These are phyloP conservation scores for Heliconius charithonia DNA, from an alignment of 2,888 invertebrate species.

Conservation along the genomic window DNA sequence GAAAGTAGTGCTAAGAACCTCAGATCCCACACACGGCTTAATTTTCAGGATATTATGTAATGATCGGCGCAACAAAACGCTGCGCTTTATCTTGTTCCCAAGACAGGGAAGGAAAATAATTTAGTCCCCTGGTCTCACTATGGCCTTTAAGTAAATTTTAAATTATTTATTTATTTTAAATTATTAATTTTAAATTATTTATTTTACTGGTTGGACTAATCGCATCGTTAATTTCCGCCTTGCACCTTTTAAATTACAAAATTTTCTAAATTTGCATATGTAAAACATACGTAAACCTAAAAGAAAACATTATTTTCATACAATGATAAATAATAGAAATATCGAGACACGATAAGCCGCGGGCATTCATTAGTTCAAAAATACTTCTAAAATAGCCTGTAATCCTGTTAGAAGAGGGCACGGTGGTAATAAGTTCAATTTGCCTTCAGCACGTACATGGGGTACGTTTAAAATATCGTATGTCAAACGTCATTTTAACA, in stretches of 20 bases:
- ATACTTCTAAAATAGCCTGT: constrained; percentile 7
- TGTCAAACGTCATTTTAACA: constrained; percentile 23
- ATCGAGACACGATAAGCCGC: neutral
- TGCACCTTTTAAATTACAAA: no score
- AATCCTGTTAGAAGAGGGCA: constrained; percentile 13
- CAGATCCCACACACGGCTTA: no score
- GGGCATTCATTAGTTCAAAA: neutral
- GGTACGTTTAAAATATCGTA: constrained; percentile 42
- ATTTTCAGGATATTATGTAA: neutral
- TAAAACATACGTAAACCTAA: no score
- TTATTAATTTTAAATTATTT: neutral
- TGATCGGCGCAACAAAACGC: neutral
- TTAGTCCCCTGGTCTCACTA: neutral
- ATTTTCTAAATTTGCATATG: no score
- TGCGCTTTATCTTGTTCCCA: neutral
- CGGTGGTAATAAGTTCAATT: constrained; percentile 64
- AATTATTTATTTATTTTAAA: neutral
- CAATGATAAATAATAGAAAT: neutral
- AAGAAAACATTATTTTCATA: neutral
- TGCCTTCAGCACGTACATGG: constrained; percentile 62
- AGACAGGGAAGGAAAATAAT: no score
- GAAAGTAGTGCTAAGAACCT: no score
- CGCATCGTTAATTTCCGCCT: no score
- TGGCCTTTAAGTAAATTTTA: neutral
- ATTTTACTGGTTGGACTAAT: no score